Percentiles rank a stretch among this genome's conserved stretches.
Evolutionary conservation across 2,888 invertebrate species (phyloP).

Genomic region (Drosophila algonquin): DNA sequence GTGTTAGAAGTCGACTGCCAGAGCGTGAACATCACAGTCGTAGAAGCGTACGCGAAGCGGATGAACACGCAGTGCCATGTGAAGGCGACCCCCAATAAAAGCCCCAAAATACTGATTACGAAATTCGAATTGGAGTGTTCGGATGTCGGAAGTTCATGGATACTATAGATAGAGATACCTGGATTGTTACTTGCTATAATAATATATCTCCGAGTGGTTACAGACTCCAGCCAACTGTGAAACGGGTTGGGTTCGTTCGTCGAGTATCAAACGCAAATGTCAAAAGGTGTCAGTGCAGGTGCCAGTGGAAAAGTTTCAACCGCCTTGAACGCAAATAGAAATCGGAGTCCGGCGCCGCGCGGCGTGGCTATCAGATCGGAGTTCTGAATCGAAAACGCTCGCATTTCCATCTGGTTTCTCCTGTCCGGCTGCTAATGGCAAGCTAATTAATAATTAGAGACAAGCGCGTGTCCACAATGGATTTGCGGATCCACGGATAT

Average conservation of each 20-base stretch:
- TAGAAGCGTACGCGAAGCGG: neutral
- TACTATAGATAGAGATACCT: neutral
- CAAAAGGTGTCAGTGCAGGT: slow-evolving; percentile 4
- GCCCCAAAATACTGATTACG: neutral
- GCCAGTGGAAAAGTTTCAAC: slow-evolving; percentile 17
- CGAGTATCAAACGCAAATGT: slow-evolving; percentile 13
- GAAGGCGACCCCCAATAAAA: neutral
- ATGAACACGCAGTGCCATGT: neutral
- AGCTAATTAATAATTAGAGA: slow-evolving; percentile 67
- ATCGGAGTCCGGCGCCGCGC: slow-evolving; percentile 5
- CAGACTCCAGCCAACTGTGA: neutral
- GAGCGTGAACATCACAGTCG: neutral
- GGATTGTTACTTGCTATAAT: no score
- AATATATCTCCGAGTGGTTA: neutral
- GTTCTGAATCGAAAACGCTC: neutral
- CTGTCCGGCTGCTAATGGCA: slow-evolving; percentile 42
- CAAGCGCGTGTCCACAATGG: slow-evolving; percentile 59
- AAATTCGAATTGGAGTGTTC: neutral
- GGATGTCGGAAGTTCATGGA: neutral
- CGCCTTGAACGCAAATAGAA: slow-evolving; percentile 27
- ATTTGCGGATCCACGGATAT: neutral
- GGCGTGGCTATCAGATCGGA: neutral
- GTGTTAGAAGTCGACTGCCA: neutral
- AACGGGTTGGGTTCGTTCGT: neutral
- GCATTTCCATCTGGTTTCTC: slow-evolving; percentile 31